Conservation (phyloP, 2,113 vertebrate genomes). For the Pelodiscus sinensis region DNA sequence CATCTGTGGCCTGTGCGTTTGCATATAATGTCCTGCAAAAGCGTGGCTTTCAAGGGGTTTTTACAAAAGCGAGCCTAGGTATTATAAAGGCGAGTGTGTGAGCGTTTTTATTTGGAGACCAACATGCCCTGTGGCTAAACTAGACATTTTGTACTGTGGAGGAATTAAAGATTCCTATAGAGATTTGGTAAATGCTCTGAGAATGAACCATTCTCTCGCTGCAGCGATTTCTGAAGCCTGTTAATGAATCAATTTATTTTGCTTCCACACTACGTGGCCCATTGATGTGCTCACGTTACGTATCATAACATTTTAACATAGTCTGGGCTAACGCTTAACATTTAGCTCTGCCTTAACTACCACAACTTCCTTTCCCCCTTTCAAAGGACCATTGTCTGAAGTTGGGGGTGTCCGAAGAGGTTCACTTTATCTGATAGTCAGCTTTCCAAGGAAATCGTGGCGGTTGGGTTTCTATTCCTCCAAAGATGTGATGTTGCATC, state of each 20-base stretch:
- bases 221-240: background rate
- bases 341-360: background rate
- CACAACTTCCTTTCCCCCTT: background rate
- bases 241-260: background rate
- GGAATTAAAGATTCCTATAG: conserved; percentile 28
- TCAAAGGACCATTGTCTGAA: background rate
- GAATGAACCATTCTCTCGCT: conserved; percentile 19
- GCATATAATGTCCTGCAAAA: rapidly evolving
- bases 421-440: conserved; percentile 53
- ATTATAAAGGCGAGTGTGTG: background rate
- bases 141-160: background rate
- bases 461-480: background rate
- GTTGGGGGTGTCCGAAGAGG: conserved; percentile 5
- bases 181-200: conserved; percentile 29
- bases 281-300: background rate
- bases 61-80: background rate
- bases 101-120: background rate
- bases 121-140: background rate
- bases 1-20: background rate
- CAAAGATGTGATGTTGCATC: background rate
- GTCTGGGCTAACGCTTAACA: background rate
- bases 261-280: conserved; percentile 13
- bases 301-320: conserved; percentile 28
- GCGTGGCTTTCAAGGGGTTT: background rate
- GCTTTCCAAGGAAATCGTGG: conserved; percentile 38